Base-by-base conservation (phyloP, 2,797 vertebrate species). In the Lophotriccus pileatus region DNA sequence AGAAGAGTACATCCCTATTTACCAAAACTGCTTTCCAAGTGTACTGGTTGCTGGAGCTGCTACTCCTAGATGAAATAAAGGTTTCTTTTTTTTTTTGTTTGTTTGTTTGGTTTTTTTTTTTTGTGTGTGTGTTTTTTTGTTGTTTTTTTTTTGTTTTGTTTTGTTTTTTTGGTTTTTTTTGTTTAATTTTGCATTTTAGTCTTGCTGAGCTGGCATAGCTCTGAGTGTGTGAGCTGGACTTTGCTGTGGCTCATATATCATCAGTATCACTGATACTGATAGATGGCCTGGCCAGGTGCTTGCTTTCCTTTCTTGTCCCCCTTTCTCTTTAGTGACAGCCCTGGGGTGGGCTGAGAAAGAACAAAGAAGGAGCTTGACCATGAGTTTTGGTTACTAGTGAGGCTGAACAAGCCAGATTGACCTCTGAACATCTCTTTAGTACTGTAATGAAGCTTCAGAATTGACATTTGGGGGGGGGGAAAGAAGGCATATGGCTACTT, bases 261-360 rank as follows among this genome's bases (percentile, higher is more conserved):
- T 50, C 7, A 14, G 4, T 55, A 85, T 73, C 58, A 27, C 66
- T 68, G 84, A 91, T 85, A 21, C 58, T 62, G 76, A 55, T 47
- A 70, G 55, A 80, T 16, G 2, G 14, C 27, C 60, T 60, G 53
- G 46, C 25, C 56, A 83, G 32, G 52, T 19, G 32, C 58, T 91
- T 19, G 32, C 58, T 91, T 89, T 83, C 53, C 28, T 91, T 44
- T 55, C 37, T 52, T 77, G 50, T 20, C 37, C 44, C 60, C 32
- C 21, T 80, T 90, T 90, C 60, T 92, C 66, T 85, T 75, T 60
- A 92, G 83, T 69, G 55, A 86, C 50, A 69, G 62, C 24, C 62
- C 39, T 66, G n/a, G 46, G 14, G 58, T 69, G 66, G 81, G 46
- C 46, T 81, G n/a, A 12, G 6, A 74, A 91, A 88, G 36, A 86